A percentile compares a stretch with the other conserved stretches of the same genome.
phyloP scores from a whole-genome alignment of 2,797 vertebrate genomes.

The Gymnoscopelus microlampas region DNA sequence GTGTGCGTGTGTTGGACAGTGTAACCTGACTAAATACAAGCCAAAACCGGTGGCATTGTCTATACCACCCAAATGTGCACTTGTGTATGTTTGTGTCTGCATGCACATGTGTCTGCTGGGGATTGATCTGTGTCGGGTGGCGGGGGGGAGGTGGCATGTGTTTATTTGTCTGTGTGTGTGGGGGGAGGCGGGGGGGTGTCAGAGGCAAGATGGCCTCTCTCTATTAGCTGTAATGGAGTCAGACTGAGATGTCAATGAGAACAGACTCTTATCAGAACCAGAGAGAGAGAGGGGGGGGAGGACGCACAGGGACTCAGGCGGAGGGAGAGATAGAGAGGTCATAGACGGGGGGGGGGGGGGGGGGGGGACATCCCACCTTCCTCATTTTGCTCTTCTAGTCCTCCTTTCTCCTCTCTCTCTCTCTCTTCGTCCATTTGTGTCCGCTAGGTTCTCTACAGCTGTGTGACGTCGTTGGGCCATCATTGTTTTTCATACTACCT shows the following conservation, averaged over 20 bases:
- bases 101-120: no score
- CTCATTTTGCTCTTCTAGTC: neutral
- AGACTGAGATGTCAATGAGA: conserved; percentile 61
- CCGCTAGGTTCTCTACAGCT: no score
- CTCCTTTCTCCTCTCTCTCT: neutral
- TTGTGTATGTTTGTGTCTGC: no score
- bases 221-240: conserved; percentile 70
- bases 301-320: conserved; percentile 11
- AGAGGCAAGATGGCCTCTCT: conserved; percentile 55
- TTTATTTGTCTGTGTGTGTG: conserved; percentile 15
- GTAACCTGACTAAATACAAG: no score
- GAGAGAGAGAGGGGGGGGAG: conserved; percentile 18
- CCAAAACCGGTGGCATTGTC: no score
- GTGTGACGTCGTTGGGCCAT: no score
- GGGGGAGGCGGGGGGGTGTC: conserved; percentile 35
- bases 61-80: no score
- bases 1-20: no score
- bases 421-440: neutral
- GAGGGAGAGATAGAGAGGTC: conserved; percentile 20
- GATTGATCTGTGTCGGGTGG: no score
- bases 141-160: neutral
- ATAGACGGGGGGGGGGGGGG: conserved; percentile 14
- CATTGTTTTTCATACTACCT: no score
- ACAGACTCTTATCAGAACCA: conserved; percentile 56
- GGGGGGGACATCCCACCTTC: conserved; percentile 4